Percentiles rank a stretch among this genome's conserved stretches.
Evolutionary conservation across 1,140 invertebrate genomes (phyloP).

Genomic region (Caenorhabditis latens): DNA sequence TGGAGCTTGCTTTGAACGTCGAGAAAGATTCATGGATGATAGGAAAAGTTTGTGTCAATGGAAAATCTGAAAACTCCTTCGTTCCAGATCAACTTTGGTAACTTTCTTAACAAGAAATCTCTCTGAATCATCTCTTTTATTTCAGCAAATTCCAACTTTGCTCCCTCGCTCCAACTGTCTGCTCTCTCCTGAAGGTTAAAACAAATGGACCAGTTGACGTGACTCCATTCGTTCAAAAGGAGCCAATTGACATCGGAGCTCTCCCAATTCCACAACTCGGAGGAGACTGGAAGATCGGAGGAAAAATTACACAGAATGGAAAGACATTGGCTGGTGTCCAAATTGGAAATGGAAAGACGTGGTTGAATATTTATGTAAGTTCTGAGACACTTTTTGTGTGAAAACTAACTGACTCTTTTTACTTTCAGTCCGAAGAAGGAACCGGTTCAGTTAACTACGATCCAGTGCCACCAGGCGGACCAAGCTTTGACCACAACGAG

Average conservation of each 20-base stretch:
- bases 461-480: conserved; percentile 37
- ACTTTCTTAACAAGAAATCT: not conserved
- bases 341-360: conserved; percentile 50
- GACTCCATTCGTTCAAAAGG: conserved; percentile 42
- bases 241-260: conserved; percentile 45
- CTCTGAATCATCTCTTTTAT: not conserved
- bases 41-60: conserved; percentile 64
- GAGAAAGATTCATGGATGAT: conserved; percentile 64
- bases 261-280: conserved; percentile 36
- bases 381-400: too few relatives aligned
- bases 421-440: conserved; percentile 32
- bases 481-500: conserved; percentile 33
- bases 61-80: conserved; percentile 64
- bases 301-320: conserved; percentile 37
- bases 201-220: conserved; percentile 21
- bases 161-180: conserved; percentile 36
- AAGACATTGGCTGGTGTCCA: conserved; percentile 42
- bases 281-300: conserved; percentile 44
- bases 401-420: not conserved
- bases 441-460: conserved; percentile 23
- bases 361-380: conserved; percentile 43
- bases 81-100: conserved; percentile 65
- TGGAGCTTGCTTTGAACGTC: conserved; percentile 63
- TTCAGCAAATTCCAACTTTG: conserved; percentile 38
- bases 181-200: conserved; percentile 25